Conservation (phyloP, 2,888 invertebrate genomes). For the Muschampia plurimacula region DNA sequence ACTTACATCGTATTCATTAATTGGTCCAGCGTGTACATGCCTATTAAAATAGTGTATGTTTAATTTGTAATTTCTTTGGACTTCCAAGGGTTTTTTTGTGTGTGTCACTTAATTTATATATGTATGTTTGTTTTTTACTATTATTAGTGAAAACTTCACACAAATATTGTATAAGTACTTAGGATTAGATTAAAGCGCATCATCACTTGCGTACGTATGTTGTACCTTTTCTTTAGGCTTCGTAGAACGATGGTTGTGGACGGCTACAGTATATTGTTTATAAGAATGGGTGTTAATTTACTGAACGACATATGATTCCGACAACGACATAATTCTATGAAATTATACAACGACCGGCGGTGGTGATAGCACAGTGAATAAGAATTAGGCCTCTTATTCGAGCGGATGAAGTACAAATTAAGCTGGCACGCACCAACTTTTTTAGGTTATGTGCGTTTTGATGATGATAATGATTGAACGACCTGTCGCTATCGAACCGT, state of each 20-base stretch:
- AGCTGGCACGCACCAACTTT: no score
- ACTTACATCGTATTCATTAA: no score
- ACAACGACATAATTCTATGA: no score
- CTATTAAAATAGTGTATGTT: not conserved
- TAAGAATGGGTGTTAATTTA: not conserved
- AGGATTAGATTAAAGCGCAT: not conserved
- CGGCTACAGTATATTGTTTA: not conserved
- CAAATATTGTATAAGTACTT: slow-evolving; percentile 6
- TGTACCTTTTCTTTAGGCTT: not conserved
- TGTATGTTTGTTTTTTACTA: not conserved
- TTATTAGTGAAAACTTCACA: not conserved
- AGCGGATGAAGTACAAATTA: no score
- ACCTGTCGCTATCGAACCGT: no score
- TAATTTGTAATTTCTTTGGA: not conserved
- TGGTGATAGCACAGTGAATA: no score
- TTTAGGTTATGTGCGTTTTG: no score
- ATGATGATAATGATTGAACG: no score
- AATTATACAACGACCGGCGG: no score
- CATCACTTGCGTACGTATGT: not conserved
- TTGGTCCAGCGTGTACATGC: not conserved
- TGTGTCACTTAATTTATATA: not conserved
- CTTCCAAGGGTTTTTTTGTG: not conserved
- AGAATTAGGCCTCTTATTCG: no score
- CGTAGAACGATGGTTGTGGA: slow-evolving; percentile 7
- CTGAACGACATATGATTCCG: not conserved